Percentiles rank a stretch among this genome's conserved stretches.
These are phyloP conservation scores for Cephonodes hylas DNA, from an alignment of 2,888 invertebrate genomes.

Conservation along the genomic window DNA sequence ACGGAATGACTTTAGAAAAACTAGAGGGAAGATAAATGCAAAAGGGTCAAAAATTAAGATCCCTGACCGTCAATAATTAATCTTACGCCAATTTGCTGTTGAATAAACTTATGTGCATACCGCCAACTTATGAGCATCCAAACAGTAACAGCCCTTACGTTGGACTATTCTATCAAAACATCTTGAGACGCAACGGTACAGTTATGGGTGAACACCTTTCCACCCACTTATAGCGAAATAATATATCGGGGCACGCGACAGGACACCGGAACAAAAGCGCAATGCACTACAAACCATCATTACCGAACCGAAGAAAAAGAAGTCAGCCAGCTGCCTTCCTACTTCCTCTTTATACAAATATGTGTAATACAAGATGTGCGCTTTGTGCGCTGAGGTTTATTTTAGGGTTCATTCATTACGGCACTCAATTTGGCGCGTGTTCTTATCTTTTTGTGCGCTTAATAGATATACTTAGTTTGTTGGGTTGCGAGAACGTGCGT, in stretches of 20 bases:
- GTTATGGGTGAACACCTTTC: slow-evolving; percentile 72
- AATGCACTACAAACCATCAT: slow-evolving; percentile 77
- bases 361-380: slow-evolving; percentile 75
- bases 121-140: slow-evolving; percentile 22
- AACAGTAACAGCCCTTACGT: slow-evolving; percentile 23
- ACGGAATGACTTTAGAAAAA: no score
- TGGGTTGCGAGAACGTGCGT: slow-evolving; percentile 27
- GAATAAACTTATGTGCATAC: no score
- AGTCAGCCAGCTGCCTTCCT: slow-evolving; percentile 76
- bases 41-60: no score
- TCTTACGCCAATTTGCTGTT: no score
- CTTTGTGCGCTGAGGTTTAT: slow-evolving; percentile 63
- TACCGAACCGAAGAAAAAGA: slow-evolving; percentile 67
- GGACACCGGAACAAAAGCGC: slow-evolving; percentile 67
- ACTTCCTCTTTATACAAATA: slow-evolving; percentile 76
- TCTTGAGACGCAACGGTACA: slow-evolving; percentile 70
- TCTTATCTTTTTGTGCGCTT: slow-evolving; percentile 65
- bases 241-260: slow-evolving; percentile 74
- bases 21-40: no score
- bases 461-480: slow-evolving; percentile 19
- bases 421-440: slow-evolving; percentile 76
- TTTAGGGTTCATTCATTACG: slow-evolving; percentile 75
- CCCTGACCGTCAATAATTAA: no score
- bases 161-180: slow-evolving; percentile 54
- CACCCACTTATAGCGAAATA: slow-evolving; percentile 64